Conservation (phyloP, 1,140 invertebrate genomes). For the Temnothorax longispinosus region DNA sequence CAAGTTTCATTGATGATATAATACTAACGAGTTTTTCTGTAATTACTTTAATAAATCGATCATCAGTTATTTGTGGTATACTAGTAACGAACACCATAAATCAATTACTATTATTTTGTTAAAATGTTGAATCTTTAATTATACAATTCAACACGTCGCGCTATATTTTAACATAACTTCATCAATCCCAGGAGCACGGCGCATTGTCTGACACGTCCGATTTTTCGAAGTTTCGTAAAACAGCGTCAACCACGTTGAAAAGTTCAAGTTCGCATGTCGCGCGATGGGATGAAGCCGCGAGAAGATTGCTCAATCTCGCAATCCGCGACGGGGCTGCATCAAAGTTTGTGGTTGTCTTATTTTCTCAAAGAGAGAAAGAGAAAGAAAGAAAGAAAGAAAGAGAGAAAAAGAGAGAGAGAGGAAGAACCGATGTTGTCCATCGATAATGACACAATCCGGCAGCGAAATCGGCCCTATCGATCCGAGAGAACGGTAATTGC, state of each 20-base stretch:
- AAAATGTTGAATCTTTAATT: not conserved
- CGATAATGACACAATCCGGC: conserved; percentile 45
- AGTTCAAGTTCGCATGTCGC: conserved; percentile 42
- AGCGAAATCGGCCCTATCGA: conserved; percentile 40
- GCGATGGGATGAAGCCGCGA: conserved; percentile 17
- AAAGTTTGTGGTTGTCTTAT: conserved; percentile 48
- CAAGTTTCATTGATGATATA: conserved; percentile 2
- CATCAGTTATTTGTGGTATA: not conserved
- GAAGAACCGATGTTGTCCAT: not conserved
- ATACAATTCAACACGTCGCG: not conserved
- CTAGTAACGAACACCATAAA: not conserved
- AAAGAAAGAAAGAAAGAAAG: not conserved
- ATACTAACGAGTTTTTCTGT: not conserved
- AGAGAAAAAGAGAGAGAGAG: not conserved
- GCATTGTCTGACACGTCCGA: not conserved
- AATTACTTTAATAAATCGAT: not conserved
- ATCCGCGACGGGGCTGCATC: conserved; percentile 14
- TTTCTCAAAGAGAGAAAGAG: not conserved
- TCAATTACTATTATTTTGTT: not conserved
- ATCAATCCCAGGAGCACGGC: not conserved
- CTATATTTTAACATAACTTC: not conserved
- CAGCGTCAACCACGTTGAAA: not conserved
- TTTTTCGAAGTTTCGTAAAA: conserved; percentile 3
- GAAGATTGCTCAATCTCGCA: conserved; percentile 54
- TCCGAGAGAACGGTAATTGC: conserved; percentile 53